A percentile compares a stretch with the other conserved stretches of the same genome.
Conservation (phyloP, 2,113 vertebrate genomes). For the Spea multiplicata region DNA sequence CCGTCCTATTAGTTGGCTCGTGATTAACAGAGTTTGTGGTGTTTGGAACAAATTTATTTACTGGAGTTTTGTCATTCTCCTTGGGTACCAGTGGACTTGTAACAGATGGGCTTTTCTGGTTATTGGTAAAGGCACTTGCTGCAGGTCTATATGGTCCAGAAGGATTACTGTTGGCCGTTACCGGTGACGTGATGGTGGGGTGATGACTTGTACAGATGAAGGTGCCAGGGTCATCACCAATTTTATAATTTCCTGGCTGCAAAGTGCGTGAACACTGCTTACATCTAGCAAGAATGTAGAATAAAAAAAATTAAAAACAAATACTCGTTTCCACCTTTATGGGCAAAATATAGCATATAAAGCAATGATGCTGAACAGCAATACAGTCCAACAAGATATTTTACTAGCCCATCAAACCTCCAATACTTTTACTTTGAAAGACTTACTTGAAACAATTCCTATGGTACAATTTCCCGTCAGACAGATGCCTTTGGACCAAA, state of each 20-base stretch:
- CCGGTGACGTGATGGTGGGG: constrained; percentile 1
- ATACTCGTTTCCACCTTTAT: too few species aligned
- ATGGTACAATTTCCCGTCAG: constrained; percentile 87
- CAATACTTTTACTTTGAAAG: not conserved
- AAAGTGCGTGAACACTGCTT: constrained; percentile 75
- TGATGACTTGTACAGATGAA: constrained; percentile 76
- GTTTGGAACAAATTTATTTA: not conserved
- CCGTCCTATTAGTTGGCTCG: constrained; percentile 1
- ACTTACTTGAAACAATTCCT: constrained; percentile 91
- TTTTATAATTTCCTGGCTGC: constrained; percentile 73
- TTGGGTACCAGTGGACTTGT: not conserved
- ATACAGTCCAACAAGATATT: too few species aligned
- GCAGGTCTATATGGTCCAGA: constrained; percentile 1
- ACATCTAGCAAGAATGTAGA: constrained; percentile 67
- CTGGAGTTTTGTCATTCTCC: not conserved
- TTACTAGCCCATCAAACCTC: too few species aligned
- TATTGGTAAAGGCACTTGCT: not conserved
- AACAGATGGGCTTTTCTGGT: not conserved
- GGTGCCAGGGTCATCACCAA: constrained; percentile 63
- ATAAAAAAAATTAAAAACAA: not conserved
- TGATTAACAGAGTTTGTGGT: not conserved
- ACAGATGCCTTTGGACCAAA: constrained; percentile 88
- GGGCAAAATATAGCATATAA: too few species aligned
- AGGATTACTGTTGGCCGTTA: not conserved
- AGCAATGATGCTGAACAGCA: too few species aligned